phyloP scores from a whole-genome alignment of 2,797 vertebrate species.

The Spinus pinus region DNA sequence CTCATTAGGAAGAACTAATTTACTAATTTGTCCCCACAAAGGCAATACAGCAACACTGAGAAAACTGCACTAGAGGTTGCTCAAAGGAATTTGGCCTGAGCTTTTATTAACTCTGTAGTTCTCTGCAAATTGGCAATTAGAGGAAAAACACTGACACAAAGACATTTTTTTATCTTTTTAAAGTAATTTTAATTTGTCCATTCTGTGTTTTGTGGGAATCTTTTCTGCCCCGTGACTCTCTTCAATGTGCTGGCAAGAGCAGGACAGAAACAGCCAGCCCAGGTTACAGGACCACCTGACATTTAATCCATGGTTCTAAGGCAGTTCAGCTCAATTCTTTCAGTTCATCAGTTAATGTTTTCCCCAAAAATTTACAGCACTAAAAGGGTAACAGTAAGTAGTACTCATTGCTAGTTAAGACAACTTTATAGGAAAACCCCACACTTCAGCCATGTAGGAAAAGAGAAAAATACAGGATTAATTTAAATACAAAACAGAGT shows the following conservation, averaged over 20 bases:
- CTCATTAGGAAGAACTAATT: not conserved
- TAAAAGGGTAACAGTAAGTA: not conserved
- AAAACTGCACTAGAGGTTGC: not conserved
- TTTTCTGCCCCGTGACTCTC: not conserved
- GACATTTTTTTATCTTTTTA: not conserved
- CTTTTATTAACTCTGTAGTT: not conserved
- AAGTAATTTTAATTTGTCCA: conserved; percentile 16
- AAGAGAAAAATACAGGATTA: not conserved
- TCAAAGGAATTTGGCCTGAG: not conserved
- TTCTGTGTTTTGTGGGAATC: not conserved
- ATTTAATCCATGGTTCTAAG: not conserved
- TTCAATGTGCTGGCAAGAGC: not conserved
- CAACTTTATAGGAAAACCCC: accelerated
- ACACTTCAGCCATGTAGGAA: not conserved
- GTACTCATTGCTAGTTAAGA: not conserved
- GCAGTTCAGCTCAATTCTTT: not conserved
- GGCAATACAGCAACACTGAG: not conserved
- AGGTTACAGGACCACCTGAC: not conserved
- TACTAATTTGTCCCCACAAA: not conserved
- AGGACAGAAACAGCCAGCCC: not conserved
- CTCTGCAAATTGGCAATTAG: conserved; percentile 18
- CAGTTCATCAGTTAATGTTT: not conserved
- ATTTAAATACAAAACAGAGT: not conserved
- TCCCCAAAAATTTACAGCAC: not conserved
- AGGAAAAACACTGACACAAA: not conserved